phyloP scores from a whole-genome alignment of 2,113 vertebrate species.

The Micronycteris hirsuta region DNA sequence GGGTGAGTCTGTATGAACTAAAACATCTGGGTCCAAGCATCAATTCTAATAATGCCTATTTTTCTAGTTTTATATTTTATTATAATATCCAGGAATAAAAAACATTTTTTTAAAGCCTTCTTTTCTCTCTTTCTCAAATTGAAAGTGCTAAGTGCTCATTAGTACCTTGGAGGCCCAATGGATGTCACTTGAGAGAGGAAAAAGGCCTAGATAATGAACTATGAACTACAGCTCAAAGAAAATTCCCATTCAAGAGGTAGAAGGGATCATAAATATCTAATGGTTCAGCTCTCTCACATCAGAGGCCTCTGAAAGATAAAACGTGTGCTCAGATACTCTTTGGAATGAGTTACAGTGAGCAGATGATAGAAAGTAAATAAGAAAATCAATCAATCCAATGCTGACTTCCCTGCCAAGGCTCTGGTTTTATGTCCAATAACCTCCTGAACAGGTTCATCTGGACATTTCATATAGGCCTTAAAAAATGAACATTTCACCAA shows the following conservation, averaged over 20 bases:
- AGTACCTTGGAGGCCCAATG: neutral
- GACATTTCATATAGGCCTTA: neutral
- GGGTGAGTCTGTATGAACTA: neutral
- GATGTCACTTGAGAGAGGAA: slow-evolving; percentile 14
- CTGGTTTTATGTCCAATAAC: neutral
- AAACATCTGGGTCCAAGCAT: neutral
- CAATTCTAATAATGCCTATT: neutral
- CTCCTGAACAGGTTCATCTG: neutral
- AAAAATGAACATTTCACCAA: neutral
- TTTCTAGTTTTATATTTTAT: slow-evolving; percentile 9
- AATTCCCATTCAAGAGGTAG: neutral
- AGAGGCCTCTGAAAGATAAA: neutral
- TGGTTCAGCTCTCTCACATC: neutral
- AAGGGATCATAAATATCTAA: neutral
- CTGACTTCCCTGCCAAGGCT: neutral
- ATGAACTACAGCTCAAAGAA: neutral
- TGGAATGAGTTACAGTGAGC: neutral
- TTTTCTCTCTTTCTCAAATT: neutral
- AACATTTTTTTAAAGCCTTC: neutral
- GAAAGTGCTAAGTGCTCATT: slow-evolving; percentile 35
- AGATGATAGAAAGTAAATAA: slow-evolving; percentile 1
- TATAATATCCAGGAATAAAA: neutral
- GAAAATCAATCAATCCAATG: neutral
- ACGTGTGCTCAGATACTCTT: neutral
- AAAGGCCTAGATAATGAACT: neutral